These are phyloP conservation scores for Strigamia transsilvanica DNA, from an alignment of 2,888 invertebrate species.

Conservation along the genomic window DNA sequence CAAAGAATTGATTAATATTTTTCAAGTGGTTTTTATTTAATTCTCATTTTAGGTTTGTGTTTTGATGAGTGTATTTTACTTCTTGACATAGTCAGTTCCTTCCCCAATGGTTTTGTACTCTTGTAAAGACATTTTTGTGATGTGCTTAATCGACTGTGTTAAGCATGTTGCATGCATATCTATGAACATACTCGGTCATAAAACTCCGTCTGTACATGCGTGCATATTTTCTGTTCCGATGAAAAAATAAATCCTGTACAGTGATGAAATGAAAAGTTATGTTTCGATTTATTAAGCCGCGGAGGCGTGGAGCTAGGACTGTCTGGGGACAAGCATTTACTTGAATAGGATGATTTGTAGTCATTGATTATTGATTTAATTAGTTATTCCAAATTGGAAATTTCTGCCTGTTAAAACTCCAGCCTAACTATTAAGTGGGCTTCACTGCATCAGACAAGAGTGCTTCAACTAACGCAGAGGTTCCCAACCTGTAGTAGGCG, in stretches of 20 bases:
- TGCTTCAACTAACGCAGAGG: too few species aligned
- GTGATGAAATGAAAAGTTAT: neutral
- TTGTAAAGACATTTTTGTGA: conserved; percentile 30
- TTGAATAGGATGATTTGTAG: too few species aligned
- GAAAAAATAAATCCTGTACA: conserved; percentile 40
- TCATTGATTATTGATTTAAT: too few species aligned
- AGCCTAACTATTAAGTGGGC: too few species aligned
- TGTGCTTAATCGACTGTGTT: neutral
- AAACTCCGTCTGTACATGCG: conserved; percentile 35
- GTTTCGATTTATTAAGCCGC: too few species aligned
- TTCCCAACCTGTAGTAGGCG: too few species aligned
- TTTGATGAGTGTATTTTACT: conserved; percentile 13
- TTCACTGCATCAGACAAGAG: too few species aligned
- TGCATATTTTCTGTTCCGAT: conserved; percentile 33
- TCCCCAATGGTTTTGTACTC: conserved; percentile 27
- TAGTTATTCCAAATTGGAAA: too few species aligned
- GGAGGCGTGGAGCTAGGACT: too few species aligned
- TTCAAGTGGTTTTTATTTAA: neutral
- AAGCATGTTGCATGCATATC: conserved; percentile 21
- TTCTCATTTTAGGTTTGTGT: conserved; percentile 17
- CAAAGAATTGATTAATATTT: neutral
- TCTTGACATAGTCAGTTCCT: neutral
- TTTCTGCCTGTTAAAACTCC: too few species aligned
- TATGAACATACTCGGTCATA: conserved; percentile 44
- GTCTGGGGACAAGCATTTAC: too few species aligned